Percentiles rank a stretch among this genome's conserved stretches.
phyloP scores from a whole-genome alignment of 1,140 invertebrate genomes.

The Cherax quadricarinatus region DNA sequence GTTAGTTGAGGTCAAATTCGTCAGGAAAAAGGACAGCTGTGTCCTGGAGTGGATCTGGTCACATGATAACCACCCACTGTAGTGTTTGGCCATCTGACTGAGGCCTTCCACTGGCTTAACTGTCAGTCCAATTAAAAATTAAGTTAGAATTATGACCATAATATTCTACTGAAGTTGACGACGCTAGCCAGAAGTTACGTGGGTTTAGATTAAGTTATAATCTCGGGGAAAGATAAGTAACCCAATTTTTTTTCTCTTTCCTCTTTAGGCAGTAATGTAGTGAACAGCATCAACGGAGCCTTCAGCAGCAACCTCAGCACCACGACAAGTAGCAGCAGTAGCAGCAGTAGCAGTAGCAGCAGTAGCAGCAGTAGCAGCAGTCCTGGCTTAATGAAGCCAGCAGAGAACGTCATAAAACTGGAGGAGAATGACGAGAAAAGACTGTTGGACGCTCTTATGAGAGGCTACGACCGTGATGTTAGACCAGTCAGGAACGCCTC shows the following conservation, averaged over 20 bases:
- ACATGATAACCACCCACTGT: no score
- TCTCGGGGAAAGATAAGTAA: not conserved
- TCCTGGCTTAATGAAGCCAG: not conserved
- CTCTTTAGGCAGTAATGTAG: not conserved
- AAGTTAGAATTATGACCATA: no score
- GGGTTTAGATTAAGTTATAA: not conserved
- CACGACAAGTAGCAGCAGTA: not conserved
- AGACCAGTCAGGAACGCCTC: slow-evolving; percentile 80
- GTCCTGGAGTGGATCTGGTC: no score
- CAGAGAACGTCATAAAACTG: slow-evolving; percentile 20
- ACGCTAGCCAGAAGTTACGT: not conserved
- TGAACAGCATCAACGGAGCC: not conserved
- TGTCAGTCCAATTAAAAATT: no score
- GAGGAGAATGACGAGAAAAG: slow-evolving; percentile 79
- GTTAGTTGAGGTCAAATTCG: no score
- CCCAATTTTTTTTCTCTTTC: not conserved
- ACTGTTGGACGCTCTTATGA: slow-evolving; percentile 79
- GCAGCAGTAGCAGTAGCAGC: slow-evolving; percentile 6
- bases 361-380: not conserved
- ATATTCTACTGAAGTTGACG: no score
- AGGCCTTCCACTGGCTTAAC: no score
- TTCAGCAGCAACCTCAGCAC: not conserved
- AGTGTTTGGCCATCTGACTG: no score
- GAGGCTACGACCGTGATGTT: slow-evolving; percentile 80
- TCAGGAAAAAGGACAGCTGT: no score